Base-by-base conservation (phyloP, 2,888 invertebrate genomes). In the Drepana falcataria region DNA sequence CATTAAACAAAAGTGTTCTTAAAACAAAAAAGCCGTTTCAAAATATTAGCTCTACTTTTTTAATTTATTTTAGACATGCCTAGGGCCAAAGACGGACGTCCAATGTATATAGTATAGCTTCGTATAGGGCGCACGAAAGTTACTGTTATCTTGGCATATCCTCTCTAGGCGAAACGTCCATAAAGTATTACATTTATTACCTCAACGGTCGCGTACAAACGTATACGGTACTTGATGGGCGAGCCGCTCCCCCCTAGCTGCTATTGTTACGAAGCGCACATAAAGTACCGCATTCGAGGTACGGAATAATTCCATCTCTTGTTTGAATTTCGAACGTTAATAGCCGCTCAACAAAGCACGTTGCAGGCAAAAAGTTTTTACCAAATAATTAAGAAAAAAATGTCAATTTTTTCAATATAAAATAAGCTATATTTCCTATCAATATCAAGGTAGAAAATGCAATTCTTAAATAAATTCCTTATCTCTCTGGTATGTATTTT, bases 111-210 rank as follows among this genome's bases (percentile, higher is more conserved):
- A 75, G 74, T 80, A 81, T 79, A 83, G 73, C 77, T 75, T 77
- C 71, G 51, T 73, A 71, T 65, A 84, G 86, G 83, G 83, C 79
- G 86, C 87, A 90, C 89, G 87, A 91, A 91, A 91, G 90, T 91
- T 91, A 91, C 91, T 91, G 91, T 91, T 91, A 91, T 91, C 91
- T 91, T 89, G 90, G 89, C 90, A 91, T 91, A 91, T 91, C 91
- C 91, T 91, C 91, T 89, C 89, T 89, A 90, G 91, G 88, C 88
- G 81, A 83, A 79, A 80, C 84, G 85, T 73, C 80, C 77, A 90
- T 87, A 90, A 88, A 87, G 87, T 81, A 81, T 66, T 62, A 66
- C 64, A 71, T 82, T 85, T 86, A 85, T 86, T 86, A 85, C 83
- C 86, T 85, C 81, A 73, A 69, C 65, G 71, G 66, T 59, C 68